Conservation (phyloP, 2,113 vertebrate species). For the Hemibagrus wyckioides region DNA sequence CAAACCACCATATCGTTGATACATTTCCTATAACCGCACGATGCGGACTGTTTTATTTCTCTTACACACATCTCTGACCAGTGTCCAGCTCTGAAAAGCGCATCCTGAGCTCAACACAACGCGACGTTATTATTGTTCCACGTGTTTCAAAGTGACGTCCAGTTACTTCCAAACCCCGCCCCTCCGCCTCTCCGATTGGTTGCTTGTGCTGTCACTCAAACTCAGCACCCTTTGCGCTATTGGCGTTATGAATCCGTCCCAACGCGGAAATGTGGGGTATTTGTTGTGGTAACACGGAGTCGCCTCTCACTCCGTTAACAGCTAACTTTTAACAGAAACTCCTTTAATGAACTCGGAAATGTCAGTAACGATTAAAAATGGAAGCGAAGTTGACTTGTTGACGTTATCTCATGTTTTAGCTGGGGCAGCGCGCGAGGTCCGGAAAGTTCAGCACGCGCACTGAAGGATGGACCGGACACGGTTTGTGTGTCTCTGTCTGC, state of each 20-base stretch:
- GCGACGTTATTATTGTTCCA: constrained; percentile 63
- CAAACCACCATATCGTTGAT: too few relatives aligned
- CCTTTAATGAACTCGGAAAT: neutral
- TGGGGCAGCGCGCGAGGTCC: neutral
- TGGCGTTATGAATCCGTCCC: constrained; percentile 67
- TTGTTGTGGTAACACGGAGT: constrained; percentile 44
- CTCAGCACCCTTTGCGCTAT: neutral
- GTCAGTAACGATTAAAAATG: constrained; percentile 6
- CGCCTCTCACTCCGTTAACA: neutral
- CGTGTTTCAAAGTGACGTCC: constrained; percentile 68
- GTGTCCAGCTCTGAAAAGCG: constrained; percentile 27
- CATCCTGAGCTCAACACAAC: constrained; percentile 15
- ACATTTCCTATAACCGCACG: too few relatives aligned
- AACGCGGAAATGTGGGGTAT: constrained; percentile 71
- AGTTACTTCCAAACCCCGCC: constrained; percentile 64
- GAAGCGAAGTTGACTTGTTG: constrained; percentile 31
- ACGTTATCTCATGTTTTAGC: constrained; percentile 41
- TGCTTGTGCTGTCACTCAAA: constrained; percentile 44
- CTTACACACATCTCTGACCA: neutral
- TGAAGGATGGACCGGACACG: constrained; percentile 32
- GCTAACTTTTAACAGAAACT: neutral
- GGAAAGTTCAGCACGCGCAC: neutral
- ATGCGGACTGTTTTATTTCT: too few relatives aligned
- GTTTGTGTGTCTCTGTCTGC: neutral
- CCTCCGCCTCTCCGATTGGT: constrained; percentile 56